phyloP scores from a whole-genome alignment of 2,113 vertebrate species.

The Fregetta grallaria region DNA sequence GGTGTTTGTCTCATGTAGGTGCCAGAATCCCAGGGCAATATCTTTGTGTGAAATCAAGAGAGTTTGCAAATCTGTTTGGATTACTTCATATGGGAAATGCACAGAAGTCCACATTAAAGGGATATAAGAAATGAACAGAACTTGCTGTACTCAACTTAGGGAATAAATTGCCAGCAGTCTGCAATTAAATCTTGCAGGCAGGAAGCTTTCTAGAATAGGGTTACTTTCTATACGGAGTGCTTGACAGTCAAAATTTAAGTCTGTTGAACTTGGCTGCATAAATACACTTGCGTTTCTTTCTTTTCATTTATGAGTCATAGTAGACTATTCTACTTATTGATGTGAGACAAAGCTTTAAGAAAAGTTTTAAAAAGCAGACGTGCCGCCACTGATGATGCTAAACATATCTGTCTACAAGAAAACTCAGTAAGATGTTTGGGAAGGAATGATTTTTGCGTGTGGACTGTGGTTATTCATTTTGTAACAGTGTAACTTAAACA shows the following conservation, averaged over 20 bases:
- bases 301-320: not conserved
- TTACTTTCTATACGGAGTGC: not conserved
- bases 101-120: not conserved
- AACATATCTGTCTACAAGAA: not conserved
- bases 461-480: not conserved
- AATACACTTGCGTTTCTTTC: not conserved
- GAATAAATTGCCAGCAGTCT: not conserved
- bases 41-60: conserved; percentile 10
- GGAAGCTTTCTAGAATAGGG: not conserved
- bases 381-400: not conserved
- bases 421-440: not conserved
- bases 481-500: not conserved
- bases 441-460: not conserved
- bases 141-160: not conserved
- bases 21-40: not conserved
- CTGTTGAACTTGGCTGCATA: not conserved
- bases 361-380: not conserved
- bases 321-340: not conserved
- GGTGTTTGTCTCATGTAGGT: not conserved
- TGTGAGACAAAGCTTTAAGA: not conserved
- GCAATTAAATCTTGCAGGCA: not conserved
- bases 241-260: not conserved
- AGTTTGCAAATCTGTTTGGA: not conserved
- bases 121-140: not conserved
- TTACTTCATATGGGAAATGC: not conserved